Conservation (phyloP, 2,113 vertebrate genomes). For the Spermophilus dauricus region DNA sequence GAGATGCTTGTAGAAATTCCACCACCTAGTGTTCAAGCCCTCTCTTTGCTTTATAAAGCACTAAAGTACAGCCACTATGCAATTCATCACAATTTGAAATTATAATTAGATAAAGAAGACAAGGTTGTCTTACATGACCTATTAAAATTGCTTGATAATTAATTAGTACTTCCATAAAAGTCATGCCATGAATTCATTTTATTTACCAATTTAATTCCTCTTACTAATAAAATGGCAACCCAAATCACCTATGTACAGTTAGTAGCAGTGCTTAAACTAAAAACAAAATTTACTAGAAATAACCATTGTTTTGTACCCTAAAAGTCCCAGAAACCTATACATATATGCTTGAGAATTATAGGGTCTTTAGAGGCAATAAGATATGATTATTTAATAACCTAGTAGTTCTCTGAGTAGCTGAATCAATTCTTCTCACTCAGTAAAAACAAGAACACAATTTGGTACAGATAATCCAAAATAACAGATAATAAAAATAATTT, state of each 20-base stretch:
- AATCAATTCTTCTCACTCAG: constrained; percentile 41
- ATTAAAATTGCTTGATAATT: constrained; percentile 43
- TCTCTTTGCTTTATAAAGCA: constrained; percentile 44
- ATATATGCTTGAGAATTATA: not conserved
- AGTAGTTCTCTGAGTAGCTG: constrained; percentile 48
- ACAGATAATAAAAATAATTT: constrained; percentile 48
- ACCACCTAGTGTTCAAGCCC: not conserved
- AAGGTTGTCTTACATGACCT: not conserved
- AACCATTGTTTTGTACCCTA: not conserved
- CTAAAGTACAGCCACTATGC: not conserved
- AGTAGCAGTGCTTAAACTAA: constrained; percentile 8
- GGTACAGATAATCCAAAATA: constrained; percentile 33
- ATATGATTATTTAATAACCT: not conserved
- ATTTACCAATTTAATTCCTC: constrained; percentile 42
- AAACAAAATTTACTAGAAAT: constrained; percentile 26
- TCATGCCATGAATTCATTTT: not conserved
- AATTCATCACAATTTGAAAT: constrained; percentile 23
- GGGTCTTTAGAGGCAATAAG: not conserved
- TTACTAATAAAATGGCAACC: constrained; percentile 41
- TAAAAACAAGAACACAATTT: not conserved
- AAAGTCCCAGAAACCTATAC: not conserved
- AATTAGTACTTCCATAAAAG: not conserved
- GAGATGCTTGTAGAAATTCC: not conserved
- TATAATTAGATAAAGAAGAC: not conserved
- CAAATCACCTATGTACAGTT: not conserved